These are phyloP conservation scores for Austrolebias charrua DNA, from an alignment of 2,797 vertebrate species.

Conservation along the genomic window DNA sequence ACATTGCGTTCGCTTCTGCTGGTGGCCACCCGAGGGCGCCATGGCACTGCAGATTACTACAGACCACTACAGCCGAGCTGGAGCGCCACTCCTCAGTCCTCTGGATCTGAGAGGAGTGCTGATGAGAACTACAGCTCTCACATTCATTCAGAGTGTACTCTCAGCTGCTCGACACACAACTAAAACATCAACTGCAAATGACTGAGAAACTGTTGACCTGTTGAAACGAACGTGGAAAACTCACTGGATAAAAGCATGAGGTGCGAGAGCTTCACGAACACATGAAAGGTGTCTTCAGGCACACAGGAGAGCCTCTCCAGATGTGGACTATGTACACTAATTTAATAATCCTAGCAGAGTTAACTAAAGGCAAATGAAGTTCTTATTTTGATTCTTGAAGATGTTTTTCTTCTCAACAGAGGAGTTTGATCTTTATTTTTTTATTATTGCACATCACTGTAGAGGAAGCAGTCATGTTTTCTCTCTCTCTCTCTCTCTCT, in stretches of 20 bases:
- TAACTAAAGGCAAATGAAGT: too few relatives aligned
- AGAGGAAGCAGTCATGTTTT: too few relatives aligned
- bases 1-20: constrained; percentile 74
- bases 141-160: constrained; percentile 55
- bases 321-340: not conserved
- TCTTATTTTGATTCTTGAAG: too few relatives aligned
- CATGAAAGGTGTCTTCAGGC: not conserved
- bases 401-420: too few relatives aligned
- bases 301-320: not conserved
- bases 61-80: constrained; percentile 62
- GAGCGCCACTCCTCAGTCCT: constrained; percentile 26
- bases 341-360: too few relatives aligned
- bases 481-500: too few relatives aligned
- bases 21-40: constrained; percentile 73
- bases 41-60: constrained; percentile 72
- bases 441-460: too few relatives aligned
- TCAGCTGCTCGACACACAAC: constrained; percentile 19
- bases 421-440: too few relatives aligned
- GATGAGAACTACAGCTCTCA: constrained; percentile 45
- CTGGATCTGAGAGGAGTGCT: constrained; percentile 35
- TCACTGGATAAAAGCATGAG: too few relatives aligned
- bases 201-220: constrained; percentile 9
- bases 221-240: too few relatives aligned
- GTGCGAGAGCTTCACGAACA: constrained; percentile 5
- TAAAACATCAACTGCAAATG: constrained; percentile 17